Evolutionary conservation across 2,113 vertebrate genomes (phyloP), one percentile per base, ranked within the genome.

Genomic region (Callipepla californica): DNA sequence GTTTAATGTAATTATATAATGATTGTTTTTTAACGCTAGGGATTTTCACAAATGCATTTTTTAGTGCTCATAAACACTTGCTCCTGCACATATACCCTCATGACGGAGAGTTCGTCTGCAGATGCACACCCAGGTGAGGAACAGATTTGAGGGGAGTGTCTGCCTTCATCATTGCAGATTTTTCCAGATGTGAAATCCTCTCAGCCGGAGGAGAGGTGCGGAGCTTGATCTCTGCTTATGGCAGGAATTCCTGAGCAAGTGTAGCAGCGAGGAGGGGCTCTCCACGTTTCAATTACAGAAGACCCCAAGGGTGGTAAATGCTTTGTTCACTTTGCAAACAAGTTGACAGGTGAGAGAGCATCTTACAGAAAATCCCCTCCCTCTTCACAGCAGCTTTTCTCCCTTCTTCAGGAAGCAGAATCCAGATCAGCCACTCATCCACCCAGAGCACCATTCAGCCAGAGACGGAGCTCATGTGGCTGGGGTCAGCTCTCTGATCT

Each of bases 21-120:
- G 90, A 93, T 90, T 96, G 95, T 93, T 96, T 90, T 95, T 95
- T 91, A 88, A 95, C 91, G 77, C 93, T n/a, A 65, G 68, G 94
- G 85, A 89, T 95, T 94, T 95, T 95, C 87, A 91, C 85, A 90
- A 95, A 90, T 62, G 81, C 76, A n/a, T 73, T 95, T 95, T 87
- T 77, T 55, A 42, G 40, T 48, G 66, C 30, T 53, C 55, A 66
- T 40, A 84, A 95, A 88, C 83, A 96, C 48, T 63, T 0, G 17
- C 48, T 83, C n/a, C 38, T 68, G 65, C 19, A 89, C 22, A 13
- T 48, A 61, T 5, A 59, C 45, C 44, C 16, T 32, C 23, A 72
- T 92, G 80, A 38, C 67, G 23, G 32, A 3, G 48, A 86, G 59
- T 62, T 77, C 85, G 34, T 79, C 78, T 16, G 70, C 42, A 93